A percentile compares a stretch with the other conserved stretches of the same genome.
Evolutionary conservation across 2,888 invertebrate genomes (phyloP).

Genomic region (Sminthurinus aureus): DNA sequence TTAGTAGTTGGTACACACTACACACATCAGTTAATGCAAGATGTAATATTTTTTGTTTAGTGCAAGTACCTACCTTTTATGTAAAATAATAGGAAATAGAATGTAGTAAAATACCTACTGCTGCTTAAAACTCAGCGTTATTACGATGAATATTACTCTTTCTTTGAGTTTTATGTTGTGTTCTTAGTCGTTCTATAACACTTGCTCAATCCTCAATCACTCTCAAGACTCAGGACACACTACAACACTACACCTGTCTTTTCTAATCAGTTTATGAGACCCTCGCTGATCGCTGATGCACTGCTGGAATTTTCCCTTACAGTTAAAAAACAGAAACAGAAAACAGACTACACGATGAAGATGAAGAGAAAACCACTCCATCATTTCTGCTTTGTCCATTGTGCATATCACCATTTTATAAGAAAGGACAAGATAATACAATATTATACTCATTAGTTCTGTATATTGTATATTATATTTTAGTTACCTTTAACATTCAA

Average conservation of each 20-base stretch:
- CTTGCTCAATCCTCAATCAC: neutral
- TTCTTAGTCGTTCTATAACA: neutral
- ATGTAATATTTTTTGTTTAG: no score
- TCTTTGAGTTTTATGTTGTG: neutral
- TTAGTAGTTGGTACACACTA: no score
- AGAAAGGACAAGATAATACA: neutral
- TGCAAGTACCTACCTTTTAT: no score
- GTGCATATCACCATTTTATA: neutral
- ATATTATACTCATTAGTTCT: no score
- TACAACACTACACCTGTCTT: neutral
- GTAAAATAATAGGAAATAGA: no score
- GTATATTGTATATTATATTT: no score
- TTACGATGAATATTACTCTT: no score
- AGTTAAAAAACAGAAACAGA: no score
- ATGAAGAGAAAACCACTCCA: neutral
- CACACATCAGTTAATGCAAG: no score
- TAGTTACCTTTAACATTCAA: no score
- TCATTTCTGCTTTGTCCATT: neutral
- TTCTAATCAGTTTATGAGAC: neutral
- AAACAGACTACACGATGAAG: neutral
- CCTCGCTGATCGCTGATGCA: neutral
- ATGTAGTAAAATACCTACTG: no score
- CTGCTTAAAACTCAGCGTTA: no score
- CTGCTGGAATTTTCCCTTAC: neutral
- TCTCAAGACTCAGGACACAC: neutral